Evolutionary conservation across 64 coral and sea anemone species (phyloP), one percentile per base, ranked within the genome.

Genomic region (Trachythela sp.): DNA sequence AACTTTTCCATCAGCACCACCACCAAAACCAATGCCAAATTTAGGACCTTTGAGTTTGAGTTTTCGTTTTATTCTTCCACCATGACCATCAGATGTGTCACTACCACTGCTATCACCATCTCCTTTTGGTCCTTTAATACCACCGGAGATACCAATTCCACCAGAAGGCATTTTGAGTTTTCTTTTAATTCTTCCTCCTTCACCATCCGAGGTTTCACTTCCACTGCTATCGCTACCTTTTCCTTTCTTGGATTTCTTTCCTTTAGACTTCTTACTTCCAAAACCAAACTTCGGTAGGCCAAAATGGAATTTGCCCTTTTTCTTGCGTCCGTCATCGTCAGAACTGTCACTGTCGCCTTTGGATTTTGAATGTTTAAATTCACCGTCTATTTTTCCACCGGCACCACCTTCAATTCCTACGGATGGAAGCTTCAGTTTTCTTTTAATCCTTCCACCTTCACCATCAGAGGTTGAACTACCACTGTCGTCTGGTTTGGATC

Each of bases 101-200:
- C 59, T 68, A 68, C 59, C 59, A 68, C 59, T 68, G 30, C 30
- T 31, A n/a, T 68, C 59, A n/a, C 30, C 30, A 22, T 68, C 30
- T 6, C 20, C 30, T 68, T 68, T 31, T 2, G 20, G 20, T 68
- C 59, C 59, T 68, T 22, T n/a, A 22, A 68, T 68, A 31, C 59
- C 59, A 68, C 59, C 59, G 5, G 20, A 22, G 15, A 68, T 68
- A 22, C 20, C 59, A 68, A 68, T 68, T 5, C 59, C 59, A 68
- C 59, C 59, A n/a, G 20, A n/a, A 22, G 59, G 59, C 30, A 68
- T 5, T 68, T 68, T 68, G 4, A 68, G 59, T 31, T 68, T 68
- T 31, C 59, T 68, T 22, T 68, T 68, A 31, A 68, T 68, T 68
- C 59, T 68, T n/a, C 59, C 59, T n/a, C 59, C 59, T 68, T 68